Conservation (phyloP, 2,797 vertebrate species). For the Sitta carolinensis region DNA sequence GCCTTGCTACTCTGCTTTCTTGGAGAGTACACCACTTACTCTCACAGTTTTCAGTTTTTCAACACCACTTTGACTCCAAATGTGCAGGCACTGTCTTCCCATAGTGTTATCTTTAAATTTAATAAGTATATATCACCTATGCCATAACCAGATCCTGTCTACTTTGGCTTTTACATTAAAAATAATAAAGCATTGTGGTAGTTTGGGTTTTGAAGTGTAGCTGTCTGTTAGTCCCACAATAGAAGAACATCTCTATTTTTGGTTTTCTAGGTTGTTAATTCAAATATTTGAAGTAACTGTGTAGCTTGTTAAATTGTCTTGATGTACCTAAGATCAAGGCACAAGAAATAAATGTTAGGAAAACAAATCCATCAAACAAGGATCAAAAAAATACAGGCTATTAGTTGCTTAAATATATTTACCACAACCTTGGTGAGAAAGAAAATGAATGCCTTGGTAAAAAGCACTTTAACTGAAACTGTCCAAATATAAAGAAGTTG, state of each 20-base stretch:
- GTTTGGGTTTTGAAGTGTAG: not conserved
- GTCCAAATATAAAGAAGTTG: not conserved
- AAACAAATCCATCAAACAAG: not conserved
- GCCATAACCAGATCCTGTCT: not conserved
- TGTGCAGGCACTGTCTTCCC: not conserved
- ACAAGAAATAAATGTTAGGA: not conserved
- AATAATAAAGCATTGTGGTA: not conserved
- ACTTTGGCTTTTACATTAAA: not conserved
- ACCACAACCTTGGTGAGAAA: not conserved
- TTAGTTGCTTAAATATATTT: not conserved
- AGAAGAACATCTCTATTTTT: not conserved
- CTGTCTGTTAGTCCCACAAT: not conserved
- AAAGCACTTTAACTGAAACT: not conserved
- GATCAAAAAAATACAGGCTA: not conserved
- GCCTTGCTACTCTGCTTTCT: not conserved
- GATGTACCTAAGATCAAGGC: not conserved
- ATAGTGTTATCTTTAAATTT: not conserved
- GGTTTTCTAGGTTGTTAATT: not conserved
- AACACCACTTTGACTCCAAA: not conserved
- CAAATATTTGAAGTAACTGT: not conserved
- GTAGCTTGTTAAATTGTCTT: not conserved
- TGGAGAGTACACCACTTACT: fast-evolving
- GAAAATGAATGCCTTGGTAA: not conserved
- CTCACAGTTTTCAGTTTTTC: not conserved
- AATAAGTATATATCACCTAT: not conserved